Evolutionary conservation across 2,797 vertebrate species (phyloP).

Genomic region (Phoxinus dragarum): DNA sequence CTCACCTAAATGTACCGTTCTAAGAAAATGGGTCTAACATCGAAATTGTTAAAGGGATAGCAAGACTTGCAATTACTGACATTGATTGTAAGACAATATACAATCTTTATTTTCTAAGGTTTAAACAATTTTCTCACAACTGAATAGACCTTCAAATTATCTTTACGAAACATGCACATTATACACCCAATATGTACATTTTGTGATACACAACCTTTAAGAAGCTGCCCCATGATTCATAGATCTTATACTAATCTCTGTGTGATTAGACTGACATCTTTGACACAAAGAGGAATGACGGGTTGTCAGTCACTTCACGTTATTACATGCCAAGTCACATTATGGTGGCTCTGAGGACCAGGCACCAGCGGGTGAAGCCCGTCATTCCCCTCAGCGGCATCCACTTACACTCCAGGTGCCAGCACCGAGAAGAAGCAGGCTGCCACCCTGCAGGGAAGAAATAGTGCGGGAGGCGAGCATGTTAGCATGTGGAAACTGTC

Average conservation of each 20-base stretch:
- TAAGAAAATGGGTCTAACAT: neutral
- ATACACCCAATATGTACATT: neutral
- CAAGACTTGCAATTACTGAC: neutral
- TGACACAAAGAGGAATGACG: conserved; percentile 45
- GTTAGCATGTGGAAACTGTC: conserved; percentile 58
- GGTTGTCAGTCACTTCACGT: conserved; percentile 54
- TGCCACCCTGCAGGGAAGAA: conserved; percentile 36
- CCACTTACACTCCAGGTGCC: conserved; percentile 52
- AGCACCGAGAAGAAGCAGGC: conserved; percentile 36
- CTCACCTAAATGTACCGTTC: neutral
- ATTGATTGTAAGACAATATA: neutral
- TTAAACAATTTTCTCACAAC: neutral
- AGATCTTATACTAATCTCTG: conserved; percentile 27
- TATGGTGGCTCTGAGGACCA: conserved; percentile 36
- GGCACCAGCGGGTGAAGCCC: conserved; percentile 37
- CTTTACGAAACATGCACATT: neutral
- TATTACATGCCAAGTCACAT: conserved; percentile 56
- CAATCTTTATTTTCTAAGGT: neutral
- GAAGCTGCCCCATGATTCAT: conserved; percentile 9
- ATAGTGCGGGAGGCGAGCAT: conserved; percentile 24
- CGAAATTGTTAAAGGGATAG: neutral
- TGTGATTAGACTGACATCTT: conserved; percentile 19
- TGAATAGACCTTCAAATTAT: neutral
- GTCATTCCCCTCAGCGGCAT: conserved; percentile 19
- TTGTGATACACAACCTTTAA: neutral